Percentiles rank a stretch among this genome's conserved stretches.
Evolutionary conservation across 2,888 invertebrate species (phyloP).

Genomic region (Eupithecia inturbata): DNA sequence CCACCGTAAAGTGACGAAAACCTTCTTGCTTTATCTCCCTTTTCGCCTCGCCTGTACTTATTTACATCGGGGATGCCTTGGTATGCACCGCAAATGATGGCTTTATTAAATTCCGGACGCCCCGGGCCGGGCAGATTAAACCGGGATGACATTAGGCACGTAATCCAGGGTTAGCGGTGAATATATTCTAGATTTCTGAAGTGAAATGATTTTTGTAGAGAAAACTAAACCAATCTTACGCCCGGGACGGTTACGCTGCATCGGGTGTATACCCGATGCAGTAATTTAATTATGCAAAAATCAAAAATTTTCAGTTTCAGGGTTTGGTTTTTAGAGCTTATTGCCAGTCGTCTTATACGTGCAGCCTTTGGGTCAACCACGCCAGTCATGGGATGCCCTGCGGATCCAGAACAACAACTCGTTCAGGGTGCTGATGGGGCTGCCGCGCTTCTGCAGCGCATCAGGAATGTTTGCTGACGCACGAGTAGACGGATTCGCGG

Average conservation of each 20-base stretch:
- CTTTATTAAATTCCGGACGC: conserved; percentile 36
- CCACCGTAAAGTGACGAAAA: background rate
- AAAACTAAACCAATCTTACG: background rate
- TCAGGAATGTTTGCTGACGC: too few species aligned
- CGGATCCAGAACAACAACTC: too few species aligned
- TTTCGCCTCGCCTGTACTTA: conserved; percentile 23
- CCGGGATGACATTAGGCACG: conserved; percentile 23
- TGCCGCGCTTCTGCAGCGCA: too few species aligned
- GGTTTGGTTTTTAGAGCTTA: too few species aligned
- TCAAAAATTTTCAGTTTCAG: too few species aligned
- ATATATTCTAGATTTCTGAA: conserved; percentile 8
- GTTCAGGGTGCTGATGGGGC: too few species aligned
- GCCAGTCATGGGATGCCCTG: too few species aligned
- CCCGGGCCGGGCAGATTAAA: conserved; percentile 6
- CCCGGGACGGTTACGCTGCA: background rate
- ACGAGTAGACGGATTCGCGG: too few species aligned
- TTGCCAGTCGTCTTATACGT: too few species aligned
- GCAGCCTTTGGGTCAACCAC: too few species aligned
- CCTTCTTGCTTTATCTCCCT: background rate
- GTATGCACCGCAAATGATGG: conserved; percentile 28
- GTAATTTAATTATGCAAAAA: too few species aligned
- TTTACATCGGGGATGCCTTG: conserved; percentile 28
- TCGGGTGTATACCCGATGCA: too few species aligned
- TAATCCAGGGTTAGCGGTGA: conserved; percentile 11
- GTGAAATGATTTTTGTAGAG: background rate